Conservation (phyloP, 2,113 vertebrate species). For the Glareola pratincola region DNA sequence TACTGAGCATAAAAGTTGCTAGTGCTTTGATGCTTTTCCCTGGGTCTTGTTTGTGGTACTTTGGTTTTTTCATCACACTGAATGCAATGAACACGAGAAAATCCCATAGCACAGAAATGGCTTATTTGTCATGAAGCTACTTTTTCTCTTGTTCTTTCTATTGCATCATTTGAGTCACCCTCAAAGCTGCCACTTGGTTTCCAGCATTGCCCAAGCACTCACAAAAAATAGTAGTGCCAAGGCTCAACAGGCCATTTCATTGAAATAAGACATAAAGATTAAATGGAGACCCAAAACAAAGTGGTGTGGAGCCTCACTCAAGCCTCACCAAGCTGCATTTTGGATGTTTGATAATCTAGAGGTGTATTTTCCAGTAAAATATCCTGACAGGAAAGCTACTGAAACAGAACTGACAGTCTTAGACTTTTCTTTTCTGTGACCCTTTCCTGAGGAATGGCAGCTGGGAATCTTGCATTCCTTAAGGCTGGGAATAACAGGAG, state of each 20-base stretch:
- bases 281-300: not conserved
- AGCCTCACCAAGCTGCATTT: not conserved
- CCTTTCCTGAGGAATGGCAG: not conserved
- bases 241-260: not conserved
- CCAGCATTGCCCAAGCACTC: not conserved
- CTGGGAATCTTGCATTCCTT: not conserved
- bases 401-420: not conserved
- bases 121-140: not conserved
- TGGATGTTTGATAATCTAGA: not conserved
- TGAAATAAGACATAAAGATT: not conserved
- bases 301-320: not conserved
- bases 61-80: too few species aligned
- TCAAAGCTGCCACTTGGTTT: not conserved
- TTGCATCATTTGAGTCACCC: not conserved
- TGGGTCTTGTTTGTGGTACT: not conserved
- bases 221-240: not conserved
- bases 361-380: not conserved
- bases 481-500: not conserved
- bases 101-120: not conserved
- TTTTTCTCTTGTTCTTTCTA: not conserved
- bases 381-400: not conserved
- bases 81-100: not conserved
- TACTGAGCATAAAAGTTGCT: not conserved
- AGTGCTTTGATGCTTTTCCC: not conserved
- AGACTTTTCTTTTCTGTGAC: not conserved